Evolutionary conservation across 2,113 vertebrate genomes (phyloP).

Genomic region (Pogona vitticeps): DNA sequence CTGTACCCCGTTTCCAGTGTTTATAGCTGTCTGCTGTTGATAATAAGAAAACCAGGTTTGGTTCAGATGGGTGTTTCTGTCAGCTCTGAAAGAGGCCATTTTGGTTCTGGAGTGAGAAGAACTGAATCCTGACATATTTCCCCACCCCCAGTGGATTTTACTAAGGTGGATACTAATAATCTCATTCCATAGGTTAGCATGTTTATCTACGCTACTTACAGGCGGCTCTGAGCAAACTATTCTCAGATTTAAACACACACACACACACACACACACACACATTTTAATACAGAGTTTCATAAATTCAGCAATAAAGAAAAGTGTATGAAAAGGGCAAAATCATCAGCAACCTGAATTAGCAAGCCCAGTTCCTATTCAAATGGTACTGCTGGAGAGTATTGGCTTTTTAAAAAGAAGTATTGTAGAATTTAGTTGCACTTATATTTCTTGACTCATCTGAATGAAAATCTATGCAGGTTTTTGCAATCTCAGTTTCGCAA

Average conservation of each 20-base stretch:
- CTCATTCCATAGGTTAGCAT: too few species aligned
- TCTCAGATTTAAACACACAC: too few species aligned
- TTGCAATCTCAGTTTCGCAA: slow-evolving; percentile 33
- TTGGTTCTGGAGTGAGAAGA: neutral
- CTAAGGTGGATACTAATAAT: too few species aligned
- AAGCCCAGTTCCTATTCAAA: neutral
- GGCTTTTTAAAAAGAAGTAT: neutral
- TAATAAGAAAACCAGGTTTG: neutral
- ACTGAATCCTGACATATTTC: too few species aligned
- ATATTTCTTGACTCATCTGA: neutral
- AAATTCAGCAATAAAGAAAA: neutral
- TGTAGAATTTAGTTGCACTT: neutral
- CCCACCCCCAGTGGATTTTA: too few species aligned
- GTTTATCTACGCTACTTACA: too few species aligned
- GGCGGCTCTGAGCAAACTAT: too few species aligned
- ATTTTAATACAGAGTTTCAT: too few species aligned
- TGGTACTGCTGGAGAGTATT: neutral
- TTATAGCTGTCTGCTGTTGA: neutral
- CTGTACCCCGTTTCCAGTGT: too few species aligned
- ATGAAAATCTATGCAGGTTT: neutral
- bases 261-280: too few species aligned
- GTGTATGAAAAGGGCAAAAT: too few species aligned
- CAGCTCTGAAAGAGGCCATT: neutral
- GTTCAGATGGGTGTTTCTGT: neutral
- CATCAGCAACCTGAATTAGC: neutral